A percentile compares a stretch with the other conserved stretches of the same genome.
These are phyloP conservation scores for Cyanoliseus patagonus DNA, from an alignment of 2,113 vertebrate genomes.

Conservation along the genomic window DNA sequence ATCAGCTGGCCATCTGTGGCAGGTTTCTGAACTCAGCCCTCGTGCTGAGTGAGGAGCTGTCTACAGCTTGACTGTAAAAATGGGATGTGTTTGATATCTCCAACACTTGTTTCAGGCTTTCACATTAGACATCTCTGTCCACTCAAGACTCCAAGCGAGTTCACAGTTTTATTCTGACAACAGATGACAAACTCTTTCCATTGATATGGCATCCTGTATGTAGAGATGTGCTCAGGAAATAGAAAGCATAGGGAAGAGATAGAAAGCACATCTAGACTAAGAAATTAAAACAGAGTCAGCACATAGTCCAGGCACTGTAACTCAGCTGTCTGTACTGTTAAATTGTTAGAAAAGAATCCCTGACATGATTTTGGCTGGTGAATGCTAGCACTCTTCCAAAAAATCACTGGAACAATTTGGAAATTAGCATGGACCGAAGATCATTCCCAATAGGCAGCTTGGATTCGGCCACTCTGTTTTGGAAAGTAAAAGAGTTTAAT, in stretches of 20 bases:
- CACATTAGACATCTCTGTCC: background rate
- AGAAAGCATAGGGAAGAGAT: background rate
- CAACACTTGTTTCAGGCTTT: background rate
- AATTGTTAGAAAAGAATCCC: slow-evolving; percentile 23
- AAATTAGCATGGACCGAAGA: slow-evolving; percentile 60
- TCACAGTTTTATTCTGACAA: background rate
- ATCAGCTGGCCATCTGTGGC: background rate
- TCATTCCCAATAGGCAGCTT: slow-evolving; percentile 55
- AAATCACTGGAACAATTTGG: slow-evolving; percentile 56
- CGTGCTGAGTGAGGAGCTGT: background rate
- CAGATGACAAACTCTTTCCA: background rate
- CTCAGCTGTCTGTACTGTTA: background rate
- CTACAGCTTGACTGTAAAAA: background rate
- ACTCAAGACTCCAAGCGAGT: background rate
- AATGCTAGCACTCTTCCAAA: slow-evolving; percentile 42
- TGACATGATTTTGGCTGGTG: slow-evolving; percentile 47
- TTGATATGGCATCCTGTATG: background rate
- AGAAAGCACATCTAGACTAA: background rate
- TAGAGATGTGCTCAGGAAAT: background rate
- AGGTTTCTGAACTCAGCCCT: background rate
- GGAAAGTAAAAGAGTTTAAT: slow-evolving; percentile 40
- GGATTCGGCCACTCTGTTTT: slow-evolving; percentile 35
- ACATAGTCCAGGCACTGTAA: background rate
- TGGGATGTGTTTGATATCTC: background rate
- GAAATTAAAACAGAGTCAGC: background rate